Evolutionary conservation across 2,113 vertebrate species (phyloP).

Genomic region (Zosterops hypoxanthus): DNA sequence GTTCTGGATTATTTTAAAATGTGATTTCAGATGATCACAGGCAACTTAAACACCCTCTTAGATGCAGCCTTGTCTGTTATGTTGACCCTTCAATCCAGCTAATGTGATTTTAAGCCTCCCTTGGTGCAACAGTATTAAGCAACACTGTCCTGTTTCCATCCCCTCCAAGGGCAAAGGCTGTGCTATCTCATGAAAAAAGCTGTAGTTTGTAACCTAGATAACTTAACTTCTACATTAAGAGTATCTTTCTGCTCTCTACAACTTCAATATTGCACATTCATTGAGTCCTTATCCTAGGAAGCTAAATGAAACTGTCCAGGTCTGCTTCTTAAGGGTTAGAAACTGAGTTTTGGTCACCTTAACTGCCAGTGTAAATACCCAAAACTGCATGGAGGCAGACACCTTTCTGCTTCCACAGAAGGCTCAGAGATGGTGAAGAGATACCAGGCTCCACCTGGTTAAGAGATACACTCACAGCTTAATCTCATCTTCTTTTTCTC

Average conservation of each 20-base stretch:
- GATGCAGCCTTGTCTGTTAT: neutral
- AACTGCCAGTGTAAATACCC: neutral
- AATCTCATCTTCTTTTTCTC: neutral
- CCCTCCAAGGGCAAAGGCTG: neutral
- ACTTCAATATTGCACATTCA: neutral
- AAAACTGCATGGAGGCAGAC: neutral
- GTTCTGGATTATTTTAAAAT: neutral
- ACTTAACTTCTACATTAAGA: neutral
- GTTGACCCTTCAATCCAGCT: neutral
- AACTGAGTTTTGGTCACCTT: neutral
- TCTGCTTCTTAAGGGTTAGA: neutral
- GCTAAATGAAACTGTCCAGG: neutral
- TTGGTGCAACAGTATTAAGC: neutral
- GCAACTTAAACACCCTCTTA: neutral
- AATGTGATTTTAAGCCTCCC: neutral
- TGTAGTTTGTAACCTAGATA: neutral
- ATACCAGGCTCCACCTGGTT: no score
- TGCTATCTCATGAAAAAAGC: neutral
- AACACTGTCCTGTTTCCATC: fast-evolving
- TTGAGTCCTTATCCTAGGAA: neutral
- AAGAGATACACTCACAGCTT: neutral
- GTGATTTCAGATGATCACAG: neutral
- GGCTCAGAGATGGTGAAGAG: neutral
- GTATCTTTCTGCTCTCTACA: neutral
- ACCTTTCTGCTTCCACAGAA: neutral